Conservation (phyloP, 1,140 invertebrate genomes). For the Teleogryllus occipitalis region DNA sequence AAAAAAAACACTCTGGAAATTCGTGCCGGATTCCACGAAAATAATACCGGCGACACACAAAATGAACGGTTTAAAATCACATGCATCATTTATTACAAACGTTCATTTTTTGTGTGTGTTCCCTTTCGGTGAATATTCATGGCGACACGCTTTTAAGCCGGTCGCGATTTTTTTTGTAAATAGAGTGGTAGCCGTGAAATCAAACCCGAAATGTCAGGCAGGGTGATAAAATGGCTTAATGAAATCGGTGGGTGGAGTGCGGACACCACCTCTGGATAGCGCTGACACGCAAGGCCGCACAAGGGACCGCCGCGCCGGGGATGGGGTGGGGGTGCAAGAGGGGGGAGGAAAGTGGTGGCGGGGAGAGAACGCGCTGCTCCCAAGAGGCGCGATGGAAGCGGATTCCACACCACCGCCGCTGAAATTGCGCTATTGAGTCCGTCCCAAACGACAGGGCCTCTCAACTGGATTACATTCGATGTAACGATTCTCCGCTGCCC, state of each 20-base stretch:
- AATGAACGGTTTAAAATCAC: not conserved
- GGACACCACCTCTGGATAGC: too few relatives aligned
- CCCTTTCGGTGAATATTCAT: not conserved
- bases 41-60: not conserved
- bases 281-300: too few relatives aligned
- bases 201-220: not conserved
- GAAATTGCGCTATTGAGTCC: too few relatives aligned
- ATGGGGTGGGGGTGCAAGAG: too few relatives aligned
- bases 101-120: not conserved
- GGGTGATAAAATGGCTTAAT: not conserved
- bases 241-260: not conserved
- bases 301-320: not conserved
- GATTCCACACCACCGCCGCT: too few relatives aligned
- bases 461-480: too few relatives aligned
- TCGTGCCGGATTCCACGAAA: not conserved
- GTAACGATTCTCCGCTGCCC: too few relatives aligned
- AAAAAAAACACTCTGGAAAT: not conserved
- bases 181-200: not conserved
- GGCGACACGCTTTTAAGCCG: not conserved
- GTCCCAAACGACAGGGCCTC: too few relatives aligned
- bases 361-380: too few relatives aligned
- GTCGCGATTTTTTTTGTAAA: not conserved
- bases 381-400: too few relatives aligned
- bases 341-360: not conserved
- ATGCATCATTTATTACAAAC: constrained; percentile 4